Conservation (phyloP, 2,797 vertebrate species). For the Sarcoramphus papa region DNA sequence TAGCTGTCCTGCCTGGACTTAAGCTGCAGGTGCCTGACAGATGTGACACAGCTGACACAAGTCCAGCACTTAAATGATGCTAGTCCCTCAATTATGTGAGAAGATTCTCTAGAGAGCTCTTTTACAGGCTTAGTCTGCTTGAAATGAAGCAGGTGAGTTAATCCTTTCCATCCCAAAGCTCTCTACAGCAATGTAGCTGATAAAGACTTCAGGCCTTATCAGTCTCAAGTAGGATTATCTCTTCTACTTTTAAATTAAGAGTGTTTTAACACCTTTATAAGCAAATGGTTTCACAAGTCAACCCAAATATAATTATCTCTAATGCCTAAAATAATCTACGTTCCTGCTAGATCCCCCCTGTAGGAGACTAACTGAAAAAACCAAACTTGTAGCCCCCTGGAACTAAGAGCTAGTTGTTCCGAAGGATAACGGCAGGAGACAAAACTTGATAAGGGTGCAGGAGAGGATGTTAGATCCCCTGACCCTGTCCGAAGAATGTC, state of each 20-base stretch:
- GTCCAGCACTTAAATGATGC: background rate
- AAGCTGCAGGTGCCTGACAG: background rate
- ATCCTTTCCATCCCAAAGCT: background rate
- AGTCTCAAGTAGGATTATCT: background rate
- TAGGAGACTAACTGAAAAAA: too few relatives aligned
- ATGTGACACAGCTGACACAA: background rate
- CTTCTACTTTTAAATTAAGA: conserved; percentile 11
- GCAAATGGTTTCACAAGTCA: background rate
- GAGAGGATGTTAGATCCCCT: too few relatives aligned
- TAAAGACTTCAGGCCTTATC: background rate
- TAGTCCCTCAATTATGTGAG: background rate
- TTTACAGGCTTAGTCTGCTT: background rate
- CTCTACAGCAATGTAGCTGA: background rate
- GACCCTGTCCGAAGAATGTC: too few relatives aligned
- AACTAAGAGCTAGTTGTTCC: too few relatives aligned
- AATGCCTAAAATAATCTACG: background rate
- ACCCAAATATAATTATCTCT: background rate
- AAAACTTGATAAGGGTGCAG: too few relatives aligned
- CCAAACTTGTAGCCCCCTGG: too few relatives aligned
- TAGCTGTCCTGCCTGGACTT: background rate
- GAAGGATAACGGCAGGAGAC: too few relatives aligned
- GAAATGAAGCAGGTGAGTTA: background rate
- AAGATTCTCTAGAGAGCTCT: background rate
- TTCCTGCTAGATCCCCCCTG: background rate
- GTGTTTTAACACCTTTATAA: background rate